A percentile compares a stretch with the other conserved stretches of the same genome.
phyloP scores from a whole-genome alignment of 1,140 invertebrate genomes.

The Doryteuthis pealeii region DNA sequence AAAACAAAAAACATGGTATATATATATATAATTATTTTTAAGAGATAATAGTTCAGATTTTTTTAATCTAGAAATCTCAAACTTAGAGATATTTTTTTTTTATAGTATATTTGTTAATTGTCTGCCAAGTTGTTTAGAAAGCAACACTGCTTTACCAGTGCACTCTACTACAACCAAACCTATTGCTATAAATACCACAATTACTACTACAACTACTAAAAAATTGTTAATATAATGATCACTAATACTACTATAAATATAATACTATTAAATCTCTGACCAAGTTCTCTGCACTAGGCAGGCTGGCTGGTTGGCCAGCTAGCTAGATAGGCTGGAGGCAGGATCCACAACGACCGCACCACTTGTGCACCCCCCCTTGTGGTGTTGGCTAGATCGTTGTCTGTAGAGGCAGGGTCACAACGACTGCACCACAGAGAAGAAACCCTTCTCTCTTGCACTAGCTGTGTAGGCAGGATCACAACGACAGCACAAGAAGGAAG shows the following conservation, averaged over 20 bases:
- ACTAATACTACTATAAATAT: conserved; percentile 17
- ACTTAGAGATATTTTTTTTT: no score
- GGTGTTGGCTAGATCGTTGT: not conserved
- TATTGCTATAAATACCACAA: not conserved
- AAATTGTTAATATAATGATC: no score
- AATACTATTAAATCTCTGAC: conserved; percentile 15
- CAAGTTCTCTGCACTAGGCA: not conserved
- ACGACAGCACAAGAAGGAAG: not conserved
- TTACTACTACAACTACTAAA: conserved; percentile 24
- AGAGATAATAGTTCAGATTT: no score
- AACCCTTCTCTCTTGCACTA: not conserved
- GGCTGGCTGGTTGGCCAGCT: not conserved
- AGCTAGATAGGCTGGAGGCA: not conserved
- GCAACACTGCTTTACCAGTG: no score
- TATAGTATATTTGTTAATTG: no score
- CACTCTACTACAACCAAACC: no score
- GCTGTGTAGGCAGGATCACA: conserved; percentile 6
- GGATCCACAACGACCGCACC: not conserved
- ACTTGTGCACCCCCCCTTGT: not conserved
- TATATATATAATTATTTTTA: no score
- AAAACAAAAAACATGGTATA: no score
- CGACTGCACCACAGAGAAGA: not conserved
- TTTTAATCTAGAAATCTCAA: no score
- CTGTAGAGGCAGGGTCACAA: conserved; percentile 8
- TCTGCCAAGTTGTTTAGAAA: no score